phyloP scores from a whole-genome alignment of 37 sponge, comb jelly and placozoan genomes.

The Dysidea cf. avara region DNA sequence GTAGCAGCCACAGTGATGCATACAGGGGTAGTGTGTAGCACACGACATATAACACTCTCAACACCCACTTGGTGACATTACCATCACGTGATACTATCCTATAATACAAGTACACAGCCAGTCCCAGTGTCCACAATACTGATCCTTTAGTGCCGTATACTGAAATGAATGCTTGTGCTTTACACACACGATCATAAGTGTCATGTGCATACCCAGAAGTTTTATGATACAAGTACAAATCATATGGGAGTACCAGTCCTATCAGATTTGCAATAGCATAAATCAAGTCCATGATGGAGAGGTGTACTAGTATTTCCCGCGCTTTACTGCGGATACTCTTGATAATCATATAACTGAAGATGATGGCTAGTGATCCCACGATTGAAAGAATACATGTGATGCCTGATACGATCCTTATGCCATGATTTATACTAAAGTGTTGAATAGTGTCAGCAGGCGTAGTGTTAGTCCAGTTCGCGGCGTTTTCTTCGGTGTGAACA shows the following conservation, averaged over 20 bases:
- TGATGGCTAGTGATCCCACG: constrained; percentile 58
- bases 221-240: neutral
- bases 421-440: neutral
- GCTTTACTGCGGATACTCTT: constrained; percentile 39
- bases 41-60: constrained; percentile 13
- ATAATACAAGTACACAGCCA: no score
- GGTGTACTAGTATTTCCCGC: constrained; percentile 46
- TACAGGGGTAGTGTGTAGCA: constrained; percentile 54
- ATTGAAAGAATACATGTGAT: constrained; percentile 54
- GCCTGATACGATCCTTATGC: constrained; percentile 13
- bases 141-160: constrained; percentile 53
- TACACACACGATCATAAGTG: no score
- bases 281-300: constrained; percentile 75
- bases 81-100: constrained; percentile 48
- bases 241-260: constrained; percentile 35
- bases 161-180: constrained; percentile 56
- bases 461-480: no score
- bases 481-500: no score
- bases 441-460: no score
- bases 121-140: no score
- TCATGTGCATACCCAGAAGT: no score
- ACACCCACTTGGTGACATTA: no score
- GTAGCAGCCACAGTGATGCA: constrained; percentile 32
- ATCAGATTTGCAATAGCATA: constrained; percentile 38
- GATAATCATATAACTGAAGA: constrained; percentile 38